Base-by-base conservation (phyloP, 2,888 invertebrate genomes). In the Palloptera scutellata region DNA sequence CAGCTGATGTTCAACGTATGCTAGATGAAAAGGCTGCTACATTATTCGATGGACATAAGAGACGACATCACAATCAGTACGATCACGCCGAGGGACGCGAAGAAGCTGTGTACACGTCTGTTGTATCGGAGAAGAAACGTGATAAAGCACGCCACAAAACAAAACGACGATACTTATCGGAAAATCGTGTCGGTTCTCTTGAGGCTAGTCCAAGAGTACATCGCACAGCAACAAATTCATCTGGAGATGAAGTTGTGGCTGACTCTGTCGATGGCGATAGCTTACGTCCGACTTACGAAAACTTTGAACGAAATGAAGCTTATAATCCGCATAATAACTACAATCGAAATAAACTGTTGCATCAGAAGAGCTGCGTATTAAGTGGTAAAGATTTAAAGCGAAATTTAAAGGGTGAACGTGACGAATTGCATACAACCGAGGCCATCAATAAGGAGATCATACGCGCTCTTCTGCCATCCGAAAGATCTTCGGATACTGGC, bases 401-500 rank as follows among this genome's bases (percentile, higher is more conserved):
- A 15, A 58, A 48, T 9, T 20, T 15, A 6, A 42, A 57, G 10
- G 19, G 53, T 6, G 61, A 8, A 6, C 52, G 48, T 3, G 72
- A 75, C 2, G 64, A 70, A 0, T 69, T 74, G 15, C 74, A 71
- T 30, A 78, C 82, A 0, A 78, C 81, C 0, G 81, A 84, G 63
- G 84, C 83, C 19, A 82, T 83, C 4, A 84, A 84, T 64, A 80
- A 79, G 17, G 81, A 84, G 69, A 78, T 84, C 20, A 78, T 83
- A 61, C 78, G 79, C 9, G 78, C 78, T 0, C 68, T 78, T 0
- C 81, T 81, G 12, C 79, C 81, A 8, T 76, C 81, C 0, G 83
- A 83, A 17, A 83, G 79, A 52, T 83, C 83, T 10, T 82, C 84
- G 1, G 84, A 84, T 9, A 88, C 88, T 0, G 87, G 86, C 6